Evolutionary conservation across 2,888 invertebrate genomes (phyloP).

Genomic region (Hofmannophila pseudospretella): DNA sequence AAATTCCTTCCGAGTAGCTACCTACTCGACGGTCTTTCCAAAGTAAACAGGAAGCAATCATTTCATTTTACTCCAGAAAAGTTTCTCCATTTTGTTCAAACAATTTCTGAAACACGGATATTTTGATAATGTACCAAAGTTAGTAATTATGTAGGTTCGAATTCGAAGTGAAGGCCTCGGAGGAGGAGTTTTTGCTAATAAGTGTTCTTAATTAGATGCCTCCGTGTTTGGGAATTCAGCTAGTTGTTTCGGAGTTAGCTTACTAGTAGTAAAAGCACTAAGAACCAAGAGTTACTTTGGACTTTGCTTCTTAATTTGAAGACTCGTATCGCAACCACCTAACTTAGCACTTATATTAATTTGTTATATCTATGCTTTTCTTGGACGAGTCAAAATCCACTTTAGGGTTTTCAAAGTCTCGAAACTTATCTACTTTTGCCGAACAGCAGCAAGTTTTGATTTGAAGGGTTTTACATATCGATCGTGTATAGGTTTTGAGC

Average conservation of each 20-base stretch:
- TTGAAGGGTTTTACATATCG: too few relatives aligned
- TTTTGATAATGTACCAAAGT: constrained; percentile 18
- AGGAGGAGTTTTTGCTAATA: constrained; percentile 23
- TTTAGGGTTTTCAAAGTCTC: too few relatives aligned
- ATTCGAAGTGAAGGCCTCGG: constrained; percentile 1
- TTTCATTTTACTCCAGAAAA: neutral
- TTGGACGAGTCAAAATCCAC: too few relatives aligned
- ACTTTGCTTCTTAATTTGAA: neutral
- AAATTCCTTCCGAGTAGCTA: neutral
- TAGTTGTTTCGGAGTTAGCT: neutral
- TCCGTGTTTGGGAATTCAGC: constrained; percentile 9
- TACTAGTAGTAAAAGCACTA: neutral
- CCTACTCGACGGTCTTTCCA: neutral
- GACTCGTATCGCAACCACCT: too few relatives aligned
- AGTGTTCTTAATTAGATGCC: constrained; percentile 26
- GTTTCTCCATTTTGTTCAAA: constrained; percentile 6
- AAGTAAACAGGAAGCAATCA: neutral
- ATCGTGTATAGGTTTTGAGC: too few relatives aligned
- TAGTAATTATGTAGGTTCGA: constrained; percentile 15
- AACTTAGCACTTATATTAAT: too few relatives aligned
- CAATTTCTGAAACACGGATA: constrained; percentile 12
- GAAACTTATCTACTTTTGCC: too few relatives aligned
- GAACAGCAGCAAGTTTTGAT: too few relatives aligned
- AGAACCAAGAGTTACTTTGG: neutral
- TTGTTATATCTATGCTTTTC: too few relatives aligned